Conservation (phyloP, 2,888 invertebrate genomes). For the Apamea monoglypha region DNA sequence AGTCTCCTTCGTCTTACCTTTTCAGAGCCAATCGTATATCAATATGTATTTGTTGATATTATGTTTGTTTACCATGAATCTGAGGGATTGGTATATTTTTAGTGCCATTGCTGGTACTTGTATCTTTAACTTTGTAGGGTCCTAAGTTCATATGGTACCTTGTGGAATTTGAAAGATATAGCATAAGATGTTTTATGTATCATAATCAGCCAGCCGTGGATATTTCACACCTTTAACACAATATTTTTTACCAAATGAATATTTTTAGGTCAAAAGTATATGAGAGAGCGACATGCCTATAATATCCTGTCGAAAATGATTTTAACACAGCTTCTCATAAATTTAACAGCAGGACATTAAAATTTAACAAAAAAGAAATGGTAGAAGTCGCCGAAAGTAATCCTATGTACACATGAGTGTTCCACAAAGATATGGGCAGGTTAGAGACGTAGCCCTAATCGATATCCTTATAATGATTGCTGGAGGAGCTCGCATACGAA, state of each 20-base stretch:
- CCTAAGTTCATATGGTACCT: slow-evolving; percentile 13
- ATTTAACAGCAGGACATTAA: slow-evolving; percentile 34
- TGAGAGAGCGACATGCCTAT: neutral
- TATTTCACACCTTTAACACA: slow-evolving; percentile 24
- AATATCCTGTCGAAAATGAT: neutral
- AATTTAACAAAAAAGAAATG: slow-evolving; percentile 52
- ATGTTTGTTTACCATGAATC: slow-evolving; percentile 56
- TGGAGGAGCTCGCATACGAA: slow-evolving; percentile 91
- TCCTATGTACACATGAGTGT: slow-evolving; percentile 85
- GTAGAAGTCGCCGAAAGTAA: slow-evolving; percentile 70
- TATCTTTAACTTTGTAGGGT: slow-evolving; percentile 1
- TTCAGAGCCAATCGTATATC: slow-evolving; percentile 66
- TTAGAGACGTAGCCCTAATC: slow-evolving; percentile 89
- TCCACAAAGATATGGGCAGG: slow-evolving; percentile 88
- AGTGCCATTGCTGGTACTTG: neutral
- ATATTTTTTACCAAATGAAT: slow-evolving; percentile 4
- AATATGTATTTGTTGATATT: slow-evolving; percentile 58
- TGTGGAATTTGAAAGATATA: slow-evolving; percentile 20
- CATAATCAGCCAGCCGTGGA: slow-evolving; percentile 37
- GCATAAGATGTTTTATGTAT: slow-evolving; percentile 35
- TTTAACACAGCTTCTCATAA: neutral
- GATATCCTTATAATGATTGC: slow-evolving; percentile 91
- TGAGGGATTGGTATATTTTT: slow-evolving; percentile 16
- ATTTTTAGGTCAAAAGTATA: slow-evolving; percentile 10
- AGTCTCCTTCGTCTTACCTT: slow-evolving; percentile 78